These are phyloP conservation scores for Thymelicus sylvestris DNA, from an alignment of 2,888 invertebrate species.

Conservation along the genomic window DNA sequence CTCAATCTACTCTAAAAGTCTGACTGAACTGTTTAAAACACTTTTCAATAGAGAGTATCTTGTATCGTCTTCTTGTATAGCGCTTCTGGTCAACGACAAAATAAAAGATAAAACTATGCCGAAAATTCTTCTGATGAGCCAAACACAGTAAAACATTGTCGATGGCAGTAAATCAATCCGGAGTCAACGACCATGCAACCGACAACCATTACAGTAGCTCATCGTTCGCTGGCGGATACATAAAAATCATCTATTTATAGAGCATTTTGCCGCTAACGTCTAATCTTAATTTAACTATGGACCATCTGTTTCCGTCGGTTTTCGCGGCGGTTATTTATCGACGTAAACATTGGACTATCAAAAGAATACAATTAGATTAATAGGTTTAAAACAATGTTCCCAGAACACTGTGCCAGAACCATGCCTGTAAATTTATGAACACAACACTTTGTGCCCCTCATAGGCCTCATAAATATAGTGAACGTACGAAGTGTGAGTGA, in stretches of 20 bases:
- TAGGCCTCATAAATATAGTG: no score
- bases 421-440: no score
- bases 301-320: conserved; percentile 31
- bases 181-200: conserved; percentile 3
- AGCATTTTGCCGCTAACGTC: conserved; percentile 28
- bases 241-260: conserved; percentile 34
- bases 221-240: conserved; percentile 30
- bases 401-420: no score
- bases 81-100: no score
- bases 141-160: not conserved
- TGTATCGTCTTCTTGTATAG: no score
- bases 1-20: no score
- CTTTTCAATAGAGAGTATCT: no score
- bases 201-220: conserved; percentile 15
- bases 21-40: no score
- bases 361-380: not conserved
- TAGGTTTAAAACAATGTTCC: not conserved
- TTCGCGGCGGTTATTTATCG: conserved; percentile 19
- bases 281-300: conserved; percentile 31
- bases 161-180: conserved; percentile 3
- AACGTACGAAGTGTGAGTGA: no score
- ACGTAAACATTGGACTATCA: not conserved
- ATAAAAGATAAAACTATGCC: no score
- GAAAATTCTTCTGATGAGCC: not conserved
- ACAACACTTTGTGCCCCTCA: no score